Evolutionary conservation across 2,113 vertebrate genomes (phyloP).

Genomic region (Cathartes aura): DNA sequence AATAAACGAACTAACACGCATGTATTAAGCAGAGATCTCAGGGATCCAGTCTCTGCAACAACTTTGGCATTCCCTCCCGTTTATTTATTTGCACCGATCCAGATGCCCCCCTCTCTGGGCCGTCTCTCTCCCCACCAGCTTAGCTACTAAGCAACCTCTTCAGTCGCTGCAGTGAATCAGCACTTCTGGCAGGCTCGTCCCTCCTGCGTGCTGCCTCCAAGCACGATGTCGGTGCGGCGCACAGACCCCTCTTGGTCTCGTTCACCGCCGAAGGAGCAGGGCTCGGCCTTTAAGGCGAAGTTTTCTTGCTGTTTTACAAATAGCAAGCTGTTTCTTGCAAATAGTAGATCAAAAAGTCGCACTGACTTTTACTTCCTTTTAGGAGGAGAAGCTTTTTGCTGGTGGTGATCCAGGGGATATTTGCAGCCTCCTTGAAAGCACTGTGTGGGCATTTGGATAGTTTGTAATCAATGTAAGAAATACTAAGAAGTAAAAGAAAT

Average conservation of each 20-base stretch:
- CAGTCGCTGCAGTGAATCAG: conserved; percentile 50
- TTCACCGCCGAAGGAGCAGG: fast-evolving
- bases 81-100: neutral
- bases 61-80: neutral
- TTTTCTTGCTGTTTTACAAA: neutral
- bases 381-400: neutral
- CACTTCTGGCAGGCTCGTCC: conserved; percentile 36
- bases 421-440: neutral
- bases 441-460: neutral
- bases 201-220: neutral
- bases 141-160: neutral
- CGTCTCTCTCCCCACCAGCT: neutral
- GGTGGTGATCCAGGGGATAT: neutral
- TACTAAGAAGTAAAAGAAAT: neutral
- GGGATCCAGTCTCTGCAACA: neutral
- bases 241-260: neutral
- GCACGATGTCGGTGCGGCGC: fast-evolving
- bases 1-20: neutral
- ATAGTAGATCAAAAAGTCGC: neutral
- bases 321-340: neutral
- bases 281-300: neutral
- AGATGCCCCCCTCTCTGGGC: neutral
- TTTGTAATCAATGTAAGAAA: neutral
- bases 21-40: neutral
- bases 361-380: neutral